Percentiles rank a stretch among this genome's conserved stretches.
These are phyloP conservation scores for Andrena praecox DNA, from an alignment of 2,888 invertebrate genomes.

Conservation along the genomic window DNA sequence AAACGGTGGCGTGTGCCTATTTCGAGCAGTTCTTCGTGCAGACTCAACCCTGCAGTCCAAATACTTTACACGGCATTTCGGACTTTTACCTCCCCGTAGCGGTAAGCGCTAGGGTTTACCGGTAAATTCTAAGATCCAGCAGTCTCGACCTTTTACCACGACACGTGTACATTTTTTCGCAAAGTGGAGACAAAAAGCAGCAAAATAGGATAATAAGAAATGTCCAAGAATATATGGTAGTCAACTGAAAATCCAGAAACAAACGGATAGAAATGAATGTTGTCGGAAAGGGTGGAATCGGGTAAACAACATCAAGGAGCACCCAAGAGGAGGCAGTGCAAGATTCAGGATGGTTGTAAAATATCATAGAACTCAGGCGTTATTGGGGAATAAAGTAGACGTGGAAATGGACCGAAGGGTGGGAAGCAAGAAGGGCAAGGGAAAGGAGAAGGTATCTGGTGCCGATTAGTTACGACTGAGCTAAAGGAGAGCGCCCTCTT, in stretches of 20 bases:
- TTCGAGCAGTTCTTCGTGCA: no score
- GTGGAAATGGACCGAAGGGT: neutral
- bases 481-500: conserved; percentile 67
- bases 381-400: neutral
- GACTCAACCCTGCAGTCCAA: no score
- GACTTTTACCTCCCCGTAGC: no score
- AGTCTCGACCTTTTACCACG: no score
- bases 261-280: neutral
- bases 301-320: conserved; percentile 23
- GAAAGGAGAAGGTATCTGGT: conserved; percentile 48
- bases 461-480: conserved; percentile 76
- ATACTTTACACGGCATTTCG: no score
- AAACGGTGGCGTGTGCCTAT: no score
- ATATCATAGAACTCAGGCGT: conserved; percentile 1
- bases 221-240: neutral
- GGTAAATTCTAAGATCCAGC: no score
- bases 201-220: no score
- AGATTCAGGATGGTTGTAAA: conserved; percentile 29
- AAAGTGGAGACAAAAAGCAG: neutral
- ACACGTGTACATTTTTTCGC: no score
- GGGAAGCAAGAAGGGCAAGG: neutral
- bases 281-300: neutral
- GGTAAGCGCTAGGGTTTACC: no score
- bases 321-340: neutral
- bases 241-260: neutral